phyloP scores from a whole-genome alignment of 2,797 vertebrate genomes.

The Acanthornis magna region DNA sequence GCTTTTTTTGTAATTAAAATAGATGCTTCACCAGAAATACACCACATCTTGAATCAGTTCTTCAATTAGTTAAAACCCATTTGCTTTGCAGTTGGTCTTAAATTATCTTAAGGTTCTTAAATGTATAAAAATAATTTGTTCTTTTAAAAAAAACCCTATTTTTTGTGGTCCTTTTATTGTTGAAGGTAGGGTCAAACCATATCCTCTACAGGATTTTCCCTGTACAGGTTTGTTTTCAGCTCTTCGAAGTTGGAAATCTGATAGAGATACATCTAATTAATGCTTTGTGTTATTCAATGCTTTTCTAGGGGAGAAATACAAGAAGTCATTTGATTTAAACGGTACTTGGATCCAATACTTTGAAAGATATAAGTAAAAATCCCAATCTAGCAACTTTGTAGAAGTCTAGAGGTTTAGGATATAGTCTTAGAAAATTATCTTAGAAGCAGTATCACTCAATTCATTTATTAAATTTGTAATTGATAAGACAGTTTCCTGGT shows the following conservation, averaged over 20 bases:
- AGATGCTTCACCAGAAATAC: background rate
- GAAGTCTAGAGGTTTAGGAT: background rate
- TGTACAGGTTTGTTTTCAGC: background rate
- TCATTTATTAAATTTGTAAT: background rate
- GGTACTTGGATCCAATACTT: background rate
- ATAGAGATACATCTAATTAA: background rate
- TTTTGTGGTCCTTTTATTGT: background rate
- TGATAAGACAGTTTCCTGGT: background rate
- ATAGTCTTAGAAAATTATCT: background rate
- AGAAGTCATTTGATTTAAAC: background rate
- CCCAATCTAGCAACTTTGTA: background rate
- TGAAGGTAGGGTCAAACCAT: background rate
- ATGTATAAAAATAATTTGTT: background rate
- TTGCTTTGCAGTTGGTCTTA: background rate
- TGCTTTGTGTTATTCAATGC: background rate
- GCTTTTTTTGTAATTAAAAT: background rate
- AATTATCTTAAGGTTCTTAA: background rate
- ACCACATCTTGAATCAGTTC: background rate
- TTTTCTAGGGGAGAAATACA: background rate
- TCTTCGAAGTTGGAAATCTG: background rate
- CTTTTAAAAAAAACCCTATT: accelerated
- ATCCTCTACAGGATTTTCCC: background rate
- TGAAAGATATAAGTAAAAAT: background rate
- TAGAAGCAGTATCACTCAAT: accelerated
- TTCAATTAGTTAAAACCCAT: background rate